Evolutionary conservation across 2,888 invertebrate genomes (phyloP).

Genomic region (Cryptus armator): DNA sequence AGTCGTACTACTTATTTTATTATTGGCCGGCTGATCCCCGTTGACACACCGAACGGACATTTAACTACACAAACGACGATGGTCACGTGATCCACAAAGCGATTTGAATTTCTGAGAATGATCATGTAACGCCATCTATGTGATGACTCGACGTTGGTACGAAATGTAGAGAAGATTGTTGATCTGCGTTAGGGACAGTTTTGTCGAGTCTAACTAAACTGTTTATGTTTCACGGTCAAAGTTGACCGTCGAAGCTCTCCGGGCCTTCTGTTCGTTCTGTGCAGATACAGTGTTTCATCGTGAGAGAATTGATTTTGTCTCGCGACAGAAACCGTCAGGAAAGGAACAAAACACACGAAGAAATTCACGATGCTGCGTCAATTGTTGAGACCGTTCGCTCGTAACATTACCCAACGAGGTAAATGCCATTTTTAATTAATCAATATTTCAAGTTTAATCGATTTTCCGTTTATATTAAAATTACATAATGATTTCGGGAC

Average conservation of each 20-base stretch:
- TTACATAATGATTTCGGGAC: constrained; percentile 56
- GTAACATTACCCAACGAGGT: constrained; percentile 53
- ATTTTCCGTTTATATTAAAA: constrained; percentile 4
- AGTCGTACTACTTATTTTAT: background rate
- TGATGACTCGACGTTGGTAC: background rate
- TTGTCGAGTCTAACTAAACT: background rate
- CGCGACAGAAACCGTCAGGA: constrained; percentile 6
- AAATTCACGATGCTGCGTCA: constrained; percentile 61
- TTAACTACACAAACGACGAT: constrained; percentile 1
- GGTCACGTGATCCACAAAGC: background rate
- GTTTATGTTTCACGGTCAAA: background rate
- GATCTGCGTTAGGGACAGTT: too few species aligned
- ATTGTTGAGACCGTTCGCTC: constrained; percentile 63
- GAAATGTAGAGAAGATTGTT: background rate
- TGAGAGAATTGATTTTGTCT: constrained; percentile 2
- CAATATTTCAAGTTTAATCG: background rate
- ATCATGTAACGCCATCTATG: background rate
- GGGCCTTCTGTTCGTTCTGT: constrained; percentile 6
- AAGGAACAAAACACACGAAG: background rate
- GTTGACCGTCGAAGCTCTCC: background rate
- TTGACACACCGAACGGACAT: background rate
- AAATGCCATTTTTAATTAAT: constrained; percentile 18
- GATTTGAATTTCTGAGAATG: background rate
- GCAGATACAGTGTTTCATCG: background rate
- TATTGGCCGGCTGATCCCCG: background rate